Conservation (phyloP, 2,113 vertebrate genomes). For the Lamprologus ornatipinnis region DNA sequence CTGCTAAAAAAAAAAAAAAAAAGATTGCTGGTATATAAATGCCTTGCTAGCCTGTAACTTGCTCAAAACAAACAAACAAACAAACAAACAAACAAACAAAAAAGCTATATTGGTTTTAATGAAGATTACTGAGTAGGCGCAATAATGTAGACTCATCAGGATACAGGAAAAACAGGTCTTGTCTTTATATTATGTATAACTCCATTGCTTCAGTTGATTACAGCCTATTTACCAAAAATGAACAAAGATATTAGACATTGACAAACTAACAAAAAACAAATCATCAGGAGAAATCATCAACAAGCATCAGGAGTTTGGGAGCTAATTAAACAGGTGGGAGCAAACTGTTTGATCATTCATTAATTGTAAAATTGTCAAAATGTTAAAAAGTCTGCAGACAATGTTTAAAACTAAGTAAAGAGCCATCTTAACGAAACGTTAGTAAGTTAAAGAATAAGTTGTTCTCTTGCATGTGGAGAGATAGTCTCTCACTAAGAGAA, state of each 20-base stretch:
- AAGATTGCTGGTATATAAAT: neutral
- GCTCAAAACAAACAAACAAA: neutral
- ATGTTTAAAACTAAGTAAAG: neutral
- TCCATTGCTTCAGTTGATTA: neutral
- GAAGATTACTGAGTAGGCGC: neutral
- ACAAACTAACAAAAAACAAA: neutral
- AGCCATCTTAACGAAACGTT: neutral
- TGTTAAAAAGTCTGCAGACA: neutral
- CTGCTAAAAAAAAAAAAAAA: neutral
- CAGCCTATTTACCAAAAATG: neutral
- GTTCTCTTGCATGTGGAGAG: neutral
- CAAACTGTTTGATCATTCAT: neutral
- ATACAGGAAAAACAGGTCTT: neutral
- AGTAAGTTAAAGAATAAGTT: neutral
- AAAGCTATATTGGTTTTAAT: neutral
- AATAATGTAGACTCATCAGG: neutral
- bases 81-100: neutral
- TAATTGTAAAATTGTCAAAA: neutral
- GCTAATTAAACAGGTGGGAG: neutral
- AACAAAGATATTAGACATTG: neutral
- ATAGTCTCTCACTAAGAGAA: neutral
- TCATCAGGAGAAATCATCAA: neutral
- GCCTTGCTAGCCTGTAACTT: neutral
- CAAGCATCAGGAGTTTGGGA: neutral
- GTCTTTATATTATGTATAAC: neutral